A percentile compares a stretch with the other conserved stretches of the same genome.
Evolutionary conservation across 2,888 invertebrate species (phyloP).

Genomic region (Onthophagus sagittarius): DNA sequence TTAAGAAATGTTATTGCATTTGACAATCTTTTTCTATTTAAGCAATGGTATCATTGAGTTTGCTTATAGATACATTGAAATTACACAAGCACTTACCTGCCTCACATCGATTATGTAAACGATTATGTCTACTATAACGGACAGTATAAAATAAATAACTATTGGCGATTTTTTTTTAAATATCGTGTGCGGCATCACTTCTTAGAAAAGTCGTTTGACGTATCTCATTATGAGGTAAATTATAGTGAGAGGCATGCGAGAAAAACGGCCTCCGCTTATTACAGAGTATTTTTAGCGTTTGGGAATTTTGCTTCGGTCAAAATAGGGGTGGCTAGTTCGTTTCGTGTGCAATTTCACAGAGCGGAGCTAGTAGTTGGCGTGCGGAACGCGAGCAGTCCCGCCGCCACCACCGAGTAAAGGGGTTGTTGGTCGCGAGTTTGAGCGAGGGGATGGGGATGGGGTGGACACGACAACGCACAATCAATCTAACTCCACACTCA

Average conservation of each 20-base stretch:
- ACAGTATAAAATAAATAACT: too few species aligned
- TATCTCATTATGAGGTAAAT: conserved; percentile 22
- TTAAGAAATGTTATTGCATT: too few species aligned
- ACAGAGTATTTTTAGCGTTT: conserved; percentile 23
- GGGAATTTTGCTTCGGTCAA: conserved; percentile 28
- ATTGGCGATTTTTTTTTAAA: neutral
- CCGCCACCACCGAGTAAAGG: neutral
- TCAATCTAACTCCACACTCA: conserved; percentile 35
- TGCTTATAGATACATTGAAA: too few species aligned
- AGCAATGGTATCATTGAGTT: too few species aligned
- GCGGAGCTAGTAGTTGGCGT: conserved; percentile 34
- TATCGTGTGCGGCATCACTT: neutral
- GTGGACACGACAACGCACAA: conserved; percentile 42
- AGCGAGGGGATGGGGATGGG: neutral
- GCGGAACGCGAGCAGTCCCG: conserved; percentile 23
- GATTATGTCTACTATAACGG: too few species aligned
- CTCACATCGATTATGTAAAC: too few species aligned
- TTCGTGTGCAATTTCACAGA: conserved; percentile 40
- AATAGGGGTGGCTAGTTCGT: conserved; percentile 32
- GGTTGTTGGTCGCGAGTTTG: neutral
- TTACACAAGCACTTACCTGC: too few species aligned
- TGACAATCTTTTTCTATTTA: too few species aligned
- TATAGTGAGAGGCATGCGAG: conserved; percentile 13
- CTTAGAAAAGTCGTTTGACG: conserved; percentile 16
- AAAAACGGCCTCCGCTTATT: conserved; percentile 4